Conservation (phyloP, 2,797 vertebrate species). For the Limnodromus scolopaceus region DNA sequence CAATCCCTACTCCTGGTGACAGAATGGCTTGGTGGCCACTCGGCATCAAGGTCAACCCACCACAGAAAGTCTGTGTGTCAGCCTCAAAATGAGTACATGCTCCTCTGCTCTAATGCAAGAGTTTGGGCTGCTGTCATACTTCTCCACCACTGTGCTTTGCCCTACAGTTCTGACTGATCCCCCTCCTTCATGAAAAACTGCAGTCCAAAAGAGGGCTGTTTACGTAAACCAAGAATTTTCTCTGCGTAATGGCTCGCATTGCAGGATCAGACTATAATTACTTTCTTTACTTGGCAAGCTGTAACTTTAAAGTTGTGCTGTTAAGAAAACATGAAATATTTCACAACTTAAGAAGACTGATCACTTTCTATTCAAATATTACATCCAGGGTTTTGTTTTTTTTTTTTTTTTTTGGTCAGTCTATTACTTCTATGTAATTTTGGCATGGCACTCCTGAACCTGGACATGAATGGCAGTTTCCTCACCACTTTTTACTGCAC, state of each 20-base stretch:
- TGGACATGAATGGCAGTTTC: not conserved
- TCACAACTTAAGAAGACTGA: not conserved
- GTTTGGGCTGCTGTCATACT: not conserved
- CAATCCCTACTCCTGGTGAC: not conserved
- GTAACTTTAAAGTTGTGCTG: not conserved
- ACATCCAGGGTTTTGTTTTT: not conserved
- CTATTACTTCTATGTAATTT: not conserved
- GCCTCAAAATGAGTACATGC: too few relatives aligned
- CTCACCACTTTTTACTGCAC: not conserved
- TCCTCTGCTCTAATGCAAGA: not conserved
- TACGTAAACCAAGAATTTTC: too few relatives aligned
- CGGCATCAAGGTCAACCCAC: not conserved
- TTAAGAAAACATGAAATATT: not conserved
- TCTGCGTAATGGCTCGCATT: not conserved
- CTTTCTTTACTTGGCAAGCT: not conserved
- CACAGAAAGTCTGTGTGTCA: not conserved
- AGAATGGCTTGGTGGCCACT: not conserved
- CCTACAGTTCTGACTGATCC: not conserved
- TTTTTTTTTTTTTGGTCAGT: not conserved
- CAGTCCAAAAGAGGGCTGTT: too few relatives aligned
- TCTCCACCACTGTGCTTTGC: not conserved
- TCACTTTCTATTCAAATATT: not conserved
- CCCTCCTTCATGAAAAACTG: not conserved
- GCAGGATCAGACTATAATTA: not conserved
- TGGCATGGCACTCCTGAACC: not conserved